Base-by-base conservation (phyloP, 2,797 vertebrate genomes). In the Clarias platycephalus region DNA sequence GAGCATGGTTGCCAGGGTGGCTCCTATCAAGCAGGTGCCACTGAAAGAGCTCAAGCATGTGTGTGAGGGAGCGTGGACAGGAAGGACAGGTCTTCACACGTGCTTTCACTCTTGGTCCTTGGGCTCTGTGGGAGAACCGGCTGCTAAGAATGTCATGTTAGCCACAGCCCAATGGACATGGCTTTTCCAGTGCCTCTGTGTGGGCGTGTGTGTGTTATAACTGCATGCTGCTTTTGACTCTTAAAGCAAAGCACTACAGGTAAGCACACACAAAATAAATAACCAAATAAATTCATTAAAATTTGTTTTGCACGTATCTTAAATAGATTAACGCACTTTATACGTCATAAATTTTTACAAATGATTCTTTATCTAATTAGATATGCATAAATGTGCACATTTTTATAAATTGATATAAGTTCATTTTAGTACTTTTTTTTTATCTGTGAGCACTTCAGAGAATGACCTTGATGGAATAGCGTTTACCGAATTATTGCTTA, bases 91-190 rank as follows among this genome's bases (percentile, higher is more conserved):
- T 85, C 87, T 88, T 86, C 86, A 86, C 82, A 85, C 70, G 53
- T 68, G 74, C 83, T 80, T 81, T 78, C 87, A 72, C 67, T 79
- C 76, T 53, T 81, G 78, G 85, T 80, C 85, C 81, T 80, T 53
- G 75, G 80, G 85, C 80, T 91, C 89, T 89, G 89, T 89, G 88
- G 89, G 91, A 84, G 90, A 92, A 92, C 92, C 91, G 90, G 89
- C 91, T 91, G 86, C 88, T 91, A 90, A 90, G 91, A 91, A 93
- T 93, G 92, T 93, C 92, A 93, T 90, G 92, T 94, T 92, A 94
- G 91, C 91, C 91, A 93, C 92, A 93, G 91, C 90, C 92, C 92
- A 92, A 82, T 91, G 92, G 93, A 89, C 93, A 92, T 90, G 88
- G 85, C 90, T 91, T 60, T 87, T 83, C 86, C 88, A 89, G 89